phyloP scores from a whole-genome alignment of 1,140 invertebrate genomes.

The Aradophagus sp. region DNA sequence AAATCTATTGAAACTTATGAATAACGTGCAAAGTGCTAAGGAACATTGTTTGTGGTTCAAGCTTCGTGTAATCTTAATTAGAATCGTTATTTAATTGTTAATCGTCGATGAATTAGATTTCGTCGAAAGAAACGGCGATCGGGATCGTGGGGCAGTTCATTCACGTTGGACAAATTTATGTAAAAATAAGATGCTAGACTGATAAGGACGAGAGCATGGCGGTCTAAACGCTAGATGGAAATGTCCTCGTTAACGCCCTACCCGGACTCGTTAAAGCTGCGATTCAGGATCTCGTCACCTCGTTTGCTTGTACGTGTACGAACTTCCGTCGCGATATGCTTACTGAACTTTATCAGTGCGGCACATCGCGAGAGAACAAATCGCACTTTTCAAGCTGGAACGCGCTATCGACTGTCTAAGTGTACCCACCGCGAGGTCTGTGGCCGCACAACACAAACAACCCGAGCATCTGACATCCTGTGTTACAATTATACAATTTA shows the following conservation, averaged over 20 bases:
- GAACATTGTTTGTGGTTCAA: no score
- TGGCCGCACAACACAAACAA: no score
- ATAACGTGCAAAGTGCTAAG: no score
- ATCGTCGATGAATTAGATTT: no score
- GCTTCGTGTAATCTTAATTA: no score
- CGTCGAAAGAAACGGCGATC: no score
- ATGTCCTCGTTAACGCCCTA: slow-evolving; percentile 52
- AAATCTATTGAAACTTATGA: no score
- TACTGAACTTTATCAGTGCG: slow-evolving; percentile 43
- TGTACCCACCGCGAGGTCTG: slow-evolving; percentile 26
- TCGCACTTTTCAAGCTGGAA: slow-evolving; percentile 44
- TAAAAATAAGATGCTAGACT: slow-evolving; percentile 14
- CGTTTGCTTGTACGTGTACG: slow-evolving; percentile 44
- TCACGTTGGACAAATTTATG: slow-evolving; percentile 18
- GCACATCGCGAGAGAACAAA: slow-evolving; percentile 43
- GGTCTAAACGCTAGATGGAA: slow-evolving; percentile 42
- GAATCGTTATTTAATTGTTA: no score
- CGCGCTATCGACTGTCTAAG: slow-evolving; percentile 39
- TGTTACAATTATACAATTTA: slow-evolving; percentile 47
- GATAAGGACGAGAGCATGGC: slow-evolving; percentile 24
- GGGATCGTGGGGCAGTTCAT: no score
- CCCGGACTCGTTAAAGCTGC: slow-evolving; percentile 43
- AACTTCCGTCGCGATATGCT: slow-evolving; percentile 53
- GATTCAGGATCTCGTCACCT: slow-evolving; percentile 55
- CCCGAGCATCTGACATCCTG: no score